A percentile compares a stretch with the other conserved stretches of the same genome.
phyloP scores from a whole-genome alignment of 2,888 invertebrate genomes.

The Philopedon plagiatum region DNA sequence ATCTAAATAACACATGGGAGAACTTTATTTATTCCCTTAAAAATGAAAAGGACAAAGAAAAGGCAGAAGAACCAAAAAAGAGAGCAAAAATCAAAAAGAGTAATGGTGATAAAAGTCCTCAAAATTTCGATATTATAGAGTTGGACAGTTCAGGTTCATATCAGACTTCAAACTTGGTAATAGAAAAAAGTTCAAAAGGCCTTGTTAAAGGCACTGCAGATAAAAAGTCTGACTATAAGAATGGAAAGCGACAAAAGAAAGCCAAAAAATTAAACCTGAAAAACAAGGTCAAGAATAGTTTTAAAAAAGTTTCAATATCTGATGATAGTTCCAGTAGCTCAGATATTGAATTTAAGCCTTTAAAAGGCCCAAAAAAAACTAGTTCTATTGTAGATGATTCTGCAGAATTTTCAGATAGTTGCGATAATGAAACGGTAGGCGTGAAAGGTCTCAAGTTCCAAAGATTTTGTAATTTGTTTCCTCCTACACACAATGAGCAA shows the following conservation, averaged over 20 bases:
- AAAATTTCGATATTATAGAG: background rate
- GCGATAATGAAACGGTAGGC: conserved; percentile 24
- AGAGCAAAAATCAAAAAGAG: background rate
- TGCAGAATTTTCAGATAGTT: conserved; percentile 24
- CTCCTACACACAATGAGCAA: conserved; percentile 10
- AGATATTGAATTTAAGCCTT: conserved; percentile 1
- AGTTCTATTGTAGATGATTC: background rate
- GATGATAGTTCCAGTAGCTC: background rate
- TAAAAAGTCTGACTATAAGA: background rate
- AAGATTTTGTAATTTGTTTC: conserved; percentile 30
- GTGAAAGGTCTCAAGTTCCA: conserved; percentile 36
- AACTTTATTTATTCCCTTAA: background rate
- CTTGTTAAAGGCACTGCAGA: background rate
- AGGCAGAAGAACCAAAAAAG: background rate
- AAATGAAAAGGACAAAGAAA: background rate
- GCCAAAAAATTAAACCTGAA: background rate
- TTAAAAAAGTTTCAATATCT: background rate
- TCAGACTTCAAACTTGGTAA: background rate
- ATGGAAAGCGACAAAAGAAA: background rate
- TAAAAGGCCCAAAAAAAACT: background rate
- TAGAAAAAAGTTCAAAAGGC: background rate
- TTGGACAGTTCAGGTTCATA: no score
- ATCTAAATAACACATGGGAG: background rate
- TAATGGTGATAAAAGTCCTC: background rate
- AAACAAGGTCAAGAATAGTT: background rate